A percentile compares a stretch with the other conserved stretches of the same genome.
phyloP scores from a whole-genome alignment of 2,888 invertebrate genomes.

The Drosophila prolongata region DNA sequence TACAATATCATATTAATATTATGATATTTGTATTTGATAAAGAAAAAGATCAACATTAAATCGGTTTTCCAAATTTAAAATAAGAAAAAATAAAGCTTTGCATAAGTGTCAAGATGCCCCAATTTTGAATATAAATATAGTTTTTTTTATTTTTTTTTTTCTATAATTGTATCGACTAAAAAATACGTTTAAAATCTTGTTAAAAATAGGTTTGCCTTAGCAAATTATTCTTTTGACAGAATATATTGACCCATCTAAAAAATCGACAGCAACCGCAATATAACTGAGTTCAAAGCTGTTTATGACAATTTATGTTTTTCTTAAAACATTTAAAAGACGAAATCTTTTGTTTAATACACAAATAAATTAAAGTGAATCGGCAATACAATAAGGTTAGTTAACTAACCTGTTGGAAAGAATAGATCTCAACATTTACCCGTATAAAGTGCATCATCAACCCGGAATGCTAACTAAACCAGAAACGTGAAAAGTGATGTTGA shows the following conservation, averaged over 20 bases:
- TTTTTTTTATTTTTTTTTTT: too few species aligned
- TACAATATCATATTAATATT: too few species aligned
- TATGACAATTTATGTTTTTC: slow-evolving; percentile 14
- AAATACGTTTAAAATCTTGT: too few species aligned
- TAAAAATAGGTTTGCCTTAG: too few species aligned
- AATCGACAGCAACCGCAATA: neutral
- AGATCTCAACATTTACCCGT: slow-evolving; percentile 10
- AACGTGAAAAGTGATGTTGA: slow-evolving; percentile 49
- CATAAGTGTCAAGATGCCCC: too few species aligned
- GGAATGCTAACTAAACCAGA: slow-evolving; percentile 50
- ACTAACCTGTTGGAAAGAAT: slow-evolving; percentile 16
- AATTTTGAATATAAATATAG: too few species aligned
- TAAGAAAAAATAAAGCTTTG: too few species aligned
- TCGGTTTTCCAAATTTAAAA: too few species aligned
- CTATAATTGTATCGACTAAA: too few species aligned
- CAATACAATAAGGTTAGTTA: slow-evolving; percentile 46
- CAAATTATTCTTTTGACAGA: too few species aligned
- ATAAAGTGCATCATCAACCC: slow-evolving; percentile 42
- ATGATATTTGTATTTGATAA: too few species aligned
- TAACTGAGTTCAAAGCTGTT: neutral
- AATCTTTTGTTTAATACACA: slow-evolving; percentile 7
- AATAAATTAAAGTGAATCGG: slow-evolving; percentile 32
- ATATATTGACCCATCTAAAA: neutral
- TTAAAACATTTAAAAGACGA: neutral
- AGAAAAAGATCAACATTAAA: too few species aligned